Evolutionary conservation across 2,888 invertebrate species (phyloP), one percentile per base, ranked within the genome.

Genomic region (Lottia gigantea): DNA sequence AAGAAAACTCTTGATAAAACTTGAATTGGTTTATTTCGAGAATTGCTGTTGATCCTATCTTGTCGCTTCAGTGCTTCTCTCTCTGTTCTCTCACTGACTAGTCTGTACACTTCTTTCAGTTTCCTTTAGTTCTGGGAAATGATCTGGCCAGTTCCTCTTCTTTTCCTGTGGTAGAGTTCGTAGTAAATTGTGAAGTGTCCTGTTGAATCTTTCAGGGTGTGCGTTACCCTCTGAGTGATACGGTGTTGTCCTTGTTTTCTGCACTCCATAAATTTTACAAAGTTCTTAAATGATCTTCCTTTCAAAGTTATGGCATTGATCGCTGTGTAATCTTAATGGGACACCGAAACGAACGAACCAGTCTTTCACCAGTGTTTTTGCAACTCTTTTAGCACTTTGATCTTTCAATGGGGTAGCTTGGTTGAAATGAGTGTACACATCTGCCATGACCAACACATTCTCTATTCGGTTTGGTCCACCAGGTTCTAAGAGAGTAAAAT

Each of bases 401-500:
- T 79, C 70, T 31, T 70, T 70, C 12, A 78, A 74, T n/a, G 77
- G 76, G 23, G 77, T 46, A 2, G 80, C 77, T 31, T 71, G 70
- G 2, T 77, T 74, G 45, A 68, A 80, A 63, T 78, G 76, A 25
- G 75, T 76, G 69, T 77, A 81, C 19, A 77, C 71, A 64, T 78
- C 80, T 3, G 78, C 76, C 67, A 79, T 71, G 8, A 79, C 78
- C 19, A 80, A 62, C 8, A 79, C 77, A 67, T 79, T 75, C 62
- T 79, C 77, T 11, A 40, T 40, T 4, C 49, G 16, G 8, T 76
- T 75, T 68, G 70, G 65, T 19, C 46, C 62, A 15, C 71, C 69
- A 64, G 23, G 62, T 26, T 80, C 77, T 49, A 80, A 64, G 2
- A 73, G 23, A 1, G 76, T 75, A 62, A 80, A 80, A 67, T 80